Percentiles rank a stretch among this genome's conserved stretches.
phyloP scores from a whole-genome alignment of 2,888 invertebrate species.

The Meiosimyza platycephala region DNA sequence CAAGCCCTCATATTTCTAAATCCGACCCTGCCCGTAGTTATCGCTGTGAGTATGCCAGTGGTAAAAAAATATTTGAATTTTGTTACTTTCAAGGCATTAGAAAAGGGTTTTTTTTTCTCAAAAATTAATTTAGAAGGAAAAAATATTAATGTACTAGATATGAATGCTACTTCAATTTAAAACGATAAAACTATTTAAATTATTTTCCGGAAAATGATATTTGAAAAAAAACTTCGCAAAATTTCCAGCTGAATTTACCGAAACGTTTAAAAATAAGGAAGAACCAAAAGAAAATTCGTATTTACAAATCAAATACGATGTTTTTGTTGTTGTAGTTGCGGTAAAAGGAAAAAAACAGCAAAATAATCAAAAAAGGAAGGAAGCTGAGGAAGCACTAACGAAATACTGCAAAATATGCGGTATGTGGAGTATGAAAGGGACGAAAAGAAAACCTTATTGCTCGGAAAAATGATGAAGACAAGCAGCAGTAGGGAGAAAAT shows the following conservation, averaged over 20 bases:
- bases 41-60: too few relatives aligned
- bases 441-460: conserved; percentile 25
- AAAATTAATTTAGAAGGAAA: background rate
- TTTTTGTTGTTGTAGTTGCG: conserved; percentile 10
- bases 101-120: too few relatives aligned
- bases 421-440: background rate
- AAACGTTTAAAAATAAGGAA: conserved; percentile 14
- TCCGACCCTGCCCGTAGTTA: too few relatives aligned
- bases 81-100: too few relatives aligned
- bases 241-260: conserved; percentile 24
- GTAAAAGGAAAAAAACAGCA: conserved; percentile 27
- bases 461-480: conserved; percentile 26
- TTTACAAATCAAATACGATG: conserved; percentile 36
- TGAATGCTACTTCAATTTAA: background rate
- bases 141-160: background rate
- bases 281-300: conserved; percentile 9
- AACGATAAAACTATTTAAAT: background rate
- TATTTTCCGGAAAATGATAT: conserved; percentile 8
- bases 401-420: background rate
- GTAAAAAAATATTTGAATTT: too few relatives aligned
- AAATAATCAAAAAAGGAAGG: conserved; percentile 28
- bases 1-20: too few relatives aligned
- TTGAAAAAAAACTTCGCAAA: background rate
- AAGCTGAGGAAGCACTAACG: conserved; percentile 13
- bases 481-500: background rate